Percentiles rank a stretch among this genome's conserved stretches.
Evolutionary conservation across 2,113 vertebrate species (phyloP).

Genomic region (Oryzias melastigma): DNA sequence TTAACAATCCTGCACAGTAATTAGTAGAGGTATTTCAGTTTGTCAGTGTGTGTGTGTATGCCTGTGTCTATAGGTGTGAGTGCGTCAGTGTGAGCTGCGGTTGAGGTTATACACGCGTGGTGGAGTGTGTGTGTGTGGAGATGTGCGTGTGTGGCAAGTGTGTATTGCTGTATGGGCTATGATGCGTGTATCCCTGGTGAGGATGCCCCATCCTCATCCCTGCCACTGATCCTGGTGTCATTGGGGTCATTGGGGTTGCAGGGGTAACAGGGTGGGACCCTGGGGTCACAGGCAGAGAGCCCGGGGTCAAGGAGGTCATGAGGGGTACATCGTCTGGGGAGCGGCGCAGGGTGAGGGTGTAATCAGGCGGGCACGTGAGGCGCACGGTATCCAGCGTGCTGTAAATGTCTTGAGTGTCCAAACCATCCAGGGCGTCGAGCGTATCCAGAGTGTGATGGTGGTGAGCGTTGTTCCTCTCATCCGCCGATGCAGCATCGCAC

Average conservation of each 20-base stretch:
- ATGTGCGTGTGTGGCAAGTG: slow-evolving; percentile 92
- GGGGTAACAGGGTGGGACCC: slow-evolving; percentile 74
- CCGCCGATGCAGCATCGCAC: slow-evolving; percentile 87
- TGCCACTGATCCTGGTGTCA: slow-evolving; percentile 90
- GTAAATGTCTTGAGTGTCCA: slow-evolving; percentile 78
- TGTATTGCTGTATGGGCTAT: slow-evolving; percentile 90
- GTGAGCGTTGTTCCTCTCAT: slow-evolving; percentile 80
- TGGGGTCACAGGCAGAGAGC: slow-evolving; percentile 70
- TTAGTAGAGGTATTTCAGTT: slow-evolving; percentile 77
- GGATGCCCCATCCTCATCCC: slow-evolving; percentile 89
- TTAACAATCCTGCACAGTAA: slow-evolving; percentile 75
- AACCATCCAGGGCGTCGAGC: slow-evolving; percentile 70
- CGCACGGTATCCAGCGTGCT: slow-evolving; percentile 84
- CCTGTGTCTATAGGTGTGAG: slow-evolving; percentile 16
- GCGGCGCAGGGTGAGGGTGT: slow-evolving; percentile 90
- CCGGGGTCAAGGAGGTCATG: slow-evolving; percentile 88
- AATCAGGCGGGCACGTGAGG: slow-evolving; percentile 91
- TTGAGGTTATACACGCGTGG: slow-evolving; percentile 91
- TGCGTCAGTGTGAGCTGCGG: slow-evolving; percentile 20
- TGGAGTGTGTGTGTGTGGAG: slow-evolving; percentile 85
- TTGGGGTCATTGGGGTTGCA: slow-evolving; percentile 82
- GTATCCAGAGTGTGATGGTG: slow-evolving; percentile 75
- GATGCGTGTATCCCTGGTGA: slow-evolving; percentile 86
- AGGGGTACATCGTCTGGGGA: slow-evolving; percentile 92
- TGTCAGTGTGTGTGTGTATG: slow-evolving; percentile 40